Conservation (phyloP, 1,140 invertebrate species). For the Semibalanus balanoides region DNA sequence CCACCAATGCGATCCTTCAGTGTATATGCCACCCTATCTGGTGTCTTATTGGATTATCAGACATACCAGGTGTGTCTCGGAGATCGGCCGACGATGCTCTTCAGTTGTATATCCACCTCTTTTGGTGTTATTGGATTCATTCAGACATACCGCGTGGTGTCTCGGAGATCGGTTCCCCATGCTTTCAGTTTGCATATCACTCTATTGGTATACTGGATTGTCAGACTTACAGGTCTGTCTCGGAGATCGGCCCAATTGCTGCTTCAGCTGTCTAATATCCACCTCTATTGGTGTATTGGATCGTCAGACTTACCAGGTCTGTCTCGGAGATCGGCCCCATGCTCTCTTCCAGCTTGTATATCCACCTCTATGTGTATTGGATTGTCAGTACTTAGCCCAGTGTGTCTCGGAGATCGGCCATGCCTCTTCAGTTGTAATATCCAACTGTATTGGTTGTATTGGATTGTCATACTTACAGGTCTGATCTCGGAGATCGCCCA, state of each 20-base stretch:
- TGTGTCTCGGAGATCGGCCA: conserved; percentile 92
- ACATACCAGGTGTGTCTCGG: conserved; percentile 82
- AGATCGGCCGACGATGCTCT: conserved; percentile 85
- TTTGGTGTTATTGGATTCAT: too few species aligned
- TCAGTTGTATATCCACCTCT: conserved; percentile 76
- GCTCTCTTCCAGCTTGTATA: conserved; percentile 64
- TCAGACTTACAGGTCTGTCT: conserved; percentile 82
- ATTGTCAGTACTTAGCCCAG: conserved; percentile 65
- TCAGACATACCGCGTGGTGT: too few species aligned
- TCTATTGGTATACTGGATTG: too few species aligned
- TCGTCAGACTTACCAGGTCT: conserved; percentile 58
- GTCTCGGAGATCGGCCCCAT: conserved; percentile 91
- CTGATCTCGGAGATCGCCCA: conserved; percentile 87
- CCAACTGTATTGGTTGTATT: conserved; percentile 77
- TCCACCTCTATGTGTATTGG: conserved; percentile 78
- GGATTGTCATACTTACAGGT: too few species aligned
- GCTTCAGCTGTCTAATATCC: conserved; percentile 64
- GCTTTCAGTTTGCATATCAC: too few species aligned
- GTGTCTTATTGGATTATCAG: too few species aligned
- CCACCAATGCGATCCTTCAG: too few species aligned
- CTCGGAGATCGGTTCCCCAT: too few species aligned
- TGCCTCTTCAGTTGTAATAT: conserved; percentile 76
- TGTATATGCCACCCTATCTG: too few species aligned
- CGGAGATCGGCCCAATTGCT: conserved; percentile 84
- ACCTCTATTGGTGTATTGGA: conserved; percentile 31